A percentile compares a stretch with the other conserved stretches of the same genome.
These are phyloP conservation scores for Pycnonotus jocosus DNA, from an alignment of 2,113 vertebrate genomes.

Conservation along the genomic window DNA sequence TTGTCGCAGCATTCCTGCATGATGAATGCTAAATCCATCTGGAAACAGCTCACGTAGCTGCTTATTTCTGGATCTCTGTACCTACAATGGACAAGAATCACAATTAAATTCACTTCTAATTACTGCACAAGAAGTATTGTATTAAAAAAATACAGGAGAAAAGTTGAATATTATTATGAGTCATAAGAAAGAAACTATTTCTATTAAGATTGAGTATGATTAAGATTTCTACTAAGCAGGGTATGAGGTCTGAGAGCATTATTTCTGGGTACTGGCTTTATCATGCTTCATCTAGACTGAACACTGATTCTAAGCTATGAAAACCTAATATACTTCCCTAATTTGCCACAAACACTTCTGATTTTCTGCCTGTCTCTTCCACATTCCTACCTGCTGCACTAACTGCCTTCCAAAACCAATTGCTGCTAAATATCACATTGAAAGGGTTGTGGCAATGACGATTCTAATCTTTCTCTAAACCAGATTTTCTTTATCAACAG, in stretches of 20 bases:
- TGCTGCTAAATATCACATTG: neutral
- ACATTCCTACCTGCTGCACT: neutral
- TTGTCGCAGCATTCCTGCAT: constrained; percentile 92
- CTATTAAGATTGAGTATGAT: neutral
- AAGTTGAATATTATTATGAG: neutral
- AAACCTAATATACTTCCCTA: neutral
- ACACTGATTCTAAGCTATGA: neutral
- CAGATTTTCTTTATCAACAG: neutral
- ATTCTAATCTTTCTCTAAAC: neutral
- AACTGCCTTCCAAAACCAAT: neutral
- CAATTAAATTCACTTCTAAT: neutral
- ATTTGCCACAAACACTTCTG: neutral
- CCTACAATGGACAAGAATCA: constrained; percentile 66
- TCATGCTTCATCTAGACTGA: neutral
- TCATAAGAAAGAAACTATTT: neutral
- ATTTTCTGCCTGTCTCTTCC: neutral
- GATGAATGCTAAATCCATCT: constrained; percentile 96
- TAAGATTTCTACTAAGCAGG: neutral
- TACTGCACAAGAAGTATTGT: neutral
- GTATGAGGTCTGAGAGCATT: neutral
- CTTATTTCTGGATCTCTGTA: constrained; percentile 96
- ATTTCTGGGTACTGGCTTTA: neutral
- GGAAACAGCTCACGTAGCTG: constrained; percentile 95
- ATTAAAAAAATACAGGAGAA: neutral
- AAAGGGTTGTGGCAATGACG: neutral